Evolutionary conservation across 2,888 invertebrate genomes (phyloP).

Genomic region (Drosophila sordidula): DNA sequence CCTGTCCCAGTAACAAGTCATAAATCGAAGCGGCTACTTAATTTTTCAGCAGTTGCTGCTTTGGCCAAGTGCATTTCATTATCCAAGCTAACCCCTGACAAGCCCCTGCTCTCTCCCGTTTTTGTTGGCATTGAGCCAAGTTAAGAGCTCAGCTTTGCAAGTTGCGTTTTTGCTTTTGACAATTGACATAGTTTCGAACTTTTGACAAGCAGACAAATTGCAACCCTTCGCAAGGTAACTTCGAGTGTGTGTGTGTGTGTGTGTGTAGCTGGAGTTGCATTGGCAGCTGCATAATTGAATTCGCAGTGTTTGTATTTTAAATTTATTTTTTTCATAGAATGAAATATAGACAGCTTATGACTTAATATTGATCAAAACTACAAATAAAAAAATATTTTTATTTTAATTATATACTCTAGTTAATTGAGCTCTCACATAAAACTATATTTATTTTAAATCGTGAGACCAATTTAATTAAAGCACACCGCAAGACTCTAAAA

Average conservation of each 20-base stretch:
- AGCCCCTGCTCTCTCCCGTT: not conserved
- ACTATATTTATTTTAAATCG: no score
- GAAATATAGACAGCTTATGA: no score
- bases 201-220: constrained; percentile 50
- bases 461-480: not conserved
- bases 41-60: constrained; percentile 54
- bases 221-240: not conserved
- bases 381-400: not conserved
- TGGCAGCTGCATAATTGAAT: constrained; percentile 25
- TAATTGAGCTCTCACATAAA: not conserved
- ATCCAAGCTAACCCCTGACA: not conserved
- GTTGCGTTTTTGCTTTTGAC: constrained; percentile 41
- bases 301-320: constrained; percentile 3
- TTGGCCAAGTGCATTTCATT: constrained; percentile 36
- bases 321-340: not conserved
- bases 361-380: no score
- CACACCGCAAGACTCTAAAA: not conserved
- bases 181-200: constrained; percentile 57
- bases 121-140: constrained; percentile 38
- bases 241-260: not conserved
- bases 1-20: constrained; percentile 35
- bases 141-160: constrained; percentile 17
- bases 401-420: not conserved
- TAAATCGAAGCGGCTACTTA: constrained; percentile 64
- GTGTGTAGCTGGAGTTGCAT: not conserved